Base-by-base conservation (phyloP, 2,797 vertebrate species). In the Galagoides demidoff region DNA sequence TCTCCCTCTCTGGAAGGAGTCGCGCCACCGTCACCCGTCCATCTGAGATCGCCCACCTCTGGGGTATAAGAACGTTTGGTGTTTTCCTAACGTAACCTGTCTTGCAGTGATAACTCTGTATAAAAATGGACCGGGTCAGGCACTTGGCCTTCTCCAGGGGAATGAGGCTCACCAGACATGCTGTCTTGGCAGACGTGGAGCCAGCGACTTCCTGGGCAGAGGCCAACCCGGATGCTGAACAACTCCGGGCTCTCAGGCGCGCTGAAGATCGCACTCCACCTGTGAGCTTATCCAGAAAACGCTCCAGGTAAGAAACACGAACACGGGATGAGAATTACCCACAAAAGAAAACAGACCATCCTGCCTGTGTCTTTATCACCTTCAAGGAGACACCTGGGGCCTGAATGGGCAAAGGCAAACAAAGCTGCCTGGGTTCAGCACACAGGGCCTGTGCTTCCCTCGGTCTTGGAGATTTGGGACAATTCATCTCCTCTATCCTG, bases 201-300 rank as follows among this genome's bases (percentile, higher is more conserved):
- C 70, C 4, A 19, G 94, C 4, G 13, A 55, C 43, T 25, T 97
- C 96, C 88, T 90, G 95, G 20, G 89, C 95, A 4, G 97, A 87
- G 78, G 97, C 90, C 66, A 84, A 78, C 1, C 66, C 55, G 52
- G 92, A 39, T 0, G 49, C 34, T 0, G 95, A 88, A 73, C 81
- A 95, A 43, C 87, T 98, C 85, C 98, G 98, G 97, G 98, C 98
- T 92, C 98, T 98, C 57, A 98, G 98, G 76, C 98, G 97, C 6
- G 97, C 98, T 14, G 98, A 93, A 43, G 97, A 96, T 31, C 97
- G 96, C 52, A 98, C 97, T 92, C 97, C 98, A 92, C 98, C 98
- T 93, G 98, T 85, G 98, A 98, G 98, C 99, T 99, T 20, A 27
- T 17, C 91, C 91, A 95, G 79, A 85, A n/a, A 78, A 52, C 0